These are phyloP conservation scores for Cartodere bifasciata DNA, from an alignment of 2,888 invertebrate species.

Conservation along the genomic window DNA sequence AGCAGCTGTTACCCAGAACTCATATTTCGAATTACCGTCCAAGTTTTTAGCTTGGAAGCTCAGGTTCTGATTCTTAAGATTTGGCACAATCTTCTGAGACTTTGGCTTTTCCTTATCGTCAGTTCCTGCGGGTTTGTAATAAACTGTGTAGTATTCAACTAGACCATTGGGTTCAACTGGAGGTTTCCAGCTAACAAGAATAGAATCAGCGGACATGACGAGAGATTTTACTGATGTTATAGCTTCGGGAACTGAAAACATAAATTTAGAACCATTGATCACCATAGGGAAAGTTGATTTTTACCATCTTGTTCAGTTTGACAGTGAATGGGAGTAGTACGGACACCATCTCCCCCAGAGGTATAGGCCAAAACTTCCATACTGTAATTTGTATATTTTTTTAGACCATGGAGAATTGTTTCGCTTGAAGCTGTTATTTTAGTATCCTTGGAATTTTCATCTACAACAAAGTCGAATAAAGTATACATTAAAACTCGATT, in stretches of 20 bases:
- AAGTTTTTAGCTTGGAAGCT: constrained; percentile 79
- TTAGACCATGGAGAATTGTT: constrained; percentile 83
- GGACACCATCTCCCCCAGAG: constrained; percentile 88
- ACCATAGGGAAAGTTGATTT: constrained; percentile 10
- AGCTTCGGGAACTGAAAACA: constrained; percentile 69
- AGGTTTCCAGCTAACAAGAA: constrained; percentile 87
- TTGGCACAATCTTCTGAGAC: constrained; percentile 67
- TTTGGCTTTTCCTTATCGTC: constrained; percentile 43
- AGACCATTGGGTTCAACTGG: constrained; percentile 88
- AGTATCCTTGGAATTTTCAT: constrained; percentile 81
- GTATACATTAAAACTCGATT: constrained; percentile 1
- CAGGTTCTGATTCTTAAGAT: constrained; percentile 49
- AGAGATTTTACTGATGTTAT: constrained; percentile 87
- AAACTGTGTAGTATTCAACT: constrained; percentile 86
- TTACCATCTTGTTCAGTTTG: constrained; percentile 92
- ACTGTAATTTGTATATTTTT: constrained; percentile 93
- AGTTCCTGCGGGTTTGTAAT: constrained; percentile 47
- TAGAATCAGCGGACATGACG: constrained; percentile 83
- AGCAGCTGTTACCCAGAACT: constrained; percentile 91
- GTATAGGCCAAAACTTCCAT: constrained; percentile 94
- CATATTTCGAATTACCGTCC: constrained; percentile 70
- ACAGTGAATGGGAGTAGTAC: constrained; percentile 77
- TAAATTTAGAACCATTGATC: constrained; percentile 2
- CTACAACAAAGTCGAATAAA: constrained; percentile 32
- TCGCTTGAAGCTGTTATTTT: constrained; percentile 88